These are phyloP conservation scores for Tenodera sinensis DNA, from an alignment of 2,888 invertebrate species.

Conservation along the genomic window DNA sequence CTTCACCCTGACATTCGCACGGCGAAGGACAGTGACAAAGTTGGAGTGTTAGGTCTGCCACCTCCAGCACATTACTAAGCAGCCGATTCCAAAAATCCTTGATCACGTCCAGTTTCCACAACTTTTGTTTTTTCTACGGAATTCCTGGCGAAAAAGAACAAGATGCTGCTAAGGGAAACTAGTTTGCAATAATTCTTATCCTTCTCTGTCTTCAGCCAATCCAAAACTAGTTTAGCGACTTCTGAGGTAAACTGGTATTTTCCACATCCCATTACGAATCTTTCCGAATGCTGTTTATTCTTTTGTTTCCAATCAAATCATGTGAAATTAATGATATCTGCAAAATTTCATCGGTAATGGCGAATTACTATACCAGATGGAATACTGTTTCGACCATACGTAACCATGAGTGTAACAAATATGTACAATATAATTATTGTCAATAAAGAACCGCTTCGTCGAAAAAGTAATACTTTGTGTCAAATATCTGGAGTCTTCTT, in stretches of 20 bases:
- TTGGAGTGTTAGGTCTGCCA: background rate
- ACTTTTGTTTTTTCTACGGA: background rate
- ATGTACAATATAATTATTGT: too few species aligned
- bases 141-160: background rate
- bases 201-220: background rate
- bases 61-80: background rate
- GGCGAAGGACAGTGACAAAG: background rate
- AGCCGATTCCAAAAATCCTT: background rate
- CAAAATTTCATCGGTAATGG: too few species aligned
- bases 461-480: too few species aligned
- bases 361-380: too few species aligned
- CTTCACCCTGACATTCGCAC: background rate
- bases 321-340: too few species aligned
- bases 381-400: too few species aligned
- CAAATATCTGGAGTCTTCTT: too few species aligned
- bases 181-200: background rate
- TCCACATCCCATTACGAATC: too few species aligned
- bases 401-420: too few species aligned
- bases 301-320: too few species aligned
- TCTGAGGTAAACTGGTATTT: background rate
- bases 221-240: background rate
- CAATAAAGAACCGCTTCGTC: too few species aligned
- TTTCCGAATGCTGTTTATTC: too few species aligned
- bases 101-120: background rate
- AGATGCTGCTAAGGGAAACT: background rate